Evolutionary conservation across 1,140 invertebrate species (phyloP).

Genomic region (Euwallacea similis): DNA sequence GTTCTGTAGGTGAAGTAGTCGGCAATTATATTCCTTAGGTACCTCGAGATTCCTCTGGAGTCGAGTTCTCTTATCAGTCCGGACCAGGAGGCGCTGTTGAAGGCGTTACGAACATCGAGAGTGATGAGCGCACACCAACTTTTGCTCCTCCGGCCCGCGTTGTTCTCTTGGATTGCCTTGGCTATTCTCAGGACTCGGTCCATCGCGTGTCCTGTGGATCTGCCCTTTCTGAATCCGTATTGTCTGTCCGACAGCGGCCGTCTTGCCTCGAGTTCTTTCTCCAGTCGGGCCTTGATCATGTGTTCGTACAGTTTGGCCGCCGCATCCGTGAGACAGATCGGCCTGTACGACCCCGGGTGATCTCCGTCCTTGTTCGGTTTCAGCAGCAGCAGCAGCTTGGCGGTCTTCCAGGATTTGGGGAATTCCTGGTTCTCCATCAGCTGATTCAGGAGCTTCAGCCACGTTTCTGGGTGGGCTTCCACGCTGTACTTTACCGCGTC

Average conservation of each 20-base stretch:
- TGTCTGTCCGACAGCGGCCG: constrained; percentile 32
- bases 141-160: too few relatives aligned
- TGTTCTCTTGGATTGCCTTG: too few relatives aligned
- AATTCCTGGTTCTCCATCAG: neutral
- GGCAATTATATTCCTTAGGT: too few relatives aligned
- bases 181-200: too few relatives aligned
- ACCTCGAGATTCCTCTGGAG: too few relatives aligned
- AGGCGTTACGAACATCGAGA: too few relatives aligned
- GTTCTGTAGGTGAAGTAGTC: too few relatives aligned
- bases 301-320: constrained; percentile 44
- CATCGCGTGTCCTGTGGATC: too few relatives aligned
- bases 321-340: constrained; percentile 46
- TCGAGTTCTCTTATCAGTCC: too few relatives aligned
- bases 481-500: constrained; percentile 20
- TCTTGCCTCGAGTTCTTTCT: constrained; percentile 22
- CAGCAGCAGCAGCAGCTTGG: constrained; percentile 7
- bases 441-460: constrained; percentile 1
- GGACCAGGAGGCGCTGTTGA: too few relatives aligned
- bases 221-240: constrained; percentile 40
- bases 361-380: constrained; percentile 13
- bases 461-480: neutral
- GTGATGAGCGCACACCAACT: too few relatives aligned
- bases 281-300: constrained; percentile 40
- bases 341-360: constrained; percentile 40
- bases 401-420: constrained; percentile 19